Evolutionary conservation across 2,113 vertebrate genomes (phyloP).

Genomic region (Rhinopithecus roxellana): DNA sequence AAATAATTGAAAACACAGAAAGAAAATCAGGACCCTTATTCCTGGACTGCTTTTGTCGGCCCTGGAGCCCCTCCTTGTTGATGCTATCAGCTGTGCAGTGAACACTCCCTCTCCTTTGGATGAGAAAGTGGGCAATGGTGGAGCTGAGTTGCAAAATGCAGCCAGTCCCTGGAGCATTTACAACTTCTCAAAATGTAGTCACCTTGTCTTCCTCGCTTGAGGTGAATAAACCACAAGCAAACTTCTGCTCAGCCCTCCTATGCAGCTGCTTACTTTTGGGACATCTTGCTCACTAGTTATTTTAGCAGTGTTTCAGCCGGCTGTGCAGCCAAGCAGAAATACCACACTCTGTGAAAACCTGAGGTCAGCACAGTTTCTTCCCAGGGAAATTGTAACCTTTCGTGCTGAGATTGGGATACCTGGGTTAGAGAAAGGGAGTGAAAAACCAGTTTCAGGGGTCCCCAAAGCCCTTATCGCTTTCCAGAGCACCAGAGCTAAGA

Average conservation of each 20-base stretch:
- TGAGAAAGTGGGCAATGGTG: neutral
- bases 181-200: neutral
- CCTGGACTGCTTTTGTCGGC: neutral
- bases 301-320: slow-evolving; percentile 44
- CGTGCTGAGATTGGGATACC: slow-evolving; percentile 56
- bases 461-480: slow-evolving; percentile 45
- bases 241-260: neutral
- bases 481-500: neutral
- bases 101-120: neutral
- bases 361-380: slow-evolving; percentile 75
- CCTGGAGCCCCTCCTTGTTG: neutral
- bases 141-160: neutral
- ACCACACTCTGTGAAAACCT: slow-evolving; percentile 53
- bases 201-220: neutral
- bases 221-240: neutral
- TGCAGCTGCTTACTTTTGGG: neutral
- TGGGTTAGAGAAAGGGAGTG: slow-evolving; percentile 29
- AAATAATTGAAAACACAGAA: neutral
- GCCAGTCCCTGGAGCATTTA: neutral
- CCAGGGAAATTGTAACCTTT: slow-evolving; percentile 69
- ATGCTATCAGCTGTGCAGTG: fast-evolving
- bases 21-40: neutral
- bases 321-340: slow-evolving; percentile 71
- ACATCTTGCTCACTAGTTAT: slow-evolving; percentile 23
- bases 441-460: slow-evolving; percentile 1